Percentiles rank a stretch among this genome's conserved stretches.
phyloP scores from a whole-genome alignment of 1,140 invertebrate species.

The Eueides isabella region DNA sequence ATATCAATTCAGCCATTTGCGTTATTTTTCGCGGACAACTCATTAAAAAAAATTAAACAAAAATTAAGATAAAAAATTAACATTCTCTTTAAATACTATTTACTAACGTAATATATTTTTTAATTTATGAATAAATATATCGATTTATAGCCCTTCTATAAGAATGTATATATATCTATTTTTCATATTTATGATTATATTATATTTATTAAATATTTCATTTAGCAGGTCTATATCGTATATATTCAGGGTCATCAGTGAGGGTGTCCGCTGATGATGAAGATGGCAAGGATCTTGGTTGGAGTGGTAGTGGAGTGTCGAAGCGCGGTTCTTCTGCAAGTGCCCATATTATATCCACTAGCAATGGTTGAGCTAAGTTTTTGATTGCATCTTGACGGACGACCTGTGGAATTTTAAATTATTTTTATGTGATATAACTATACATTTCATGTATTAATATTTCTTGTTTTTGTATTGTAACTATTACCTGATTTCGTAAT shows the following conservation, averaged over 20 bases:
- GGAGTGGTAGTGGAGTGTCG: slow-evolving; percentile 54
- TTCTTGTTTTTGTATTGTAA: no score
- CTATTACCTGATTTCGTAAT: no score
- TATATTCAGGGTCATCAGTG: slow-evolving; percentile 56
- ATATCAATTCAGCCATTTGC: no score
- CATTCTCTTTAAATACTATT: no score
- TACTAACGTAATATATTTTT: no score
- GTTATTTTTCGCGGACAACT: no score
- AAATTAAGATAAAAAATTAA: no score
- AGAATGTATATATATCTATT: background rate
- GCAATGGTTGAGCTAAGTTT: slow-evolving; percentile 62
- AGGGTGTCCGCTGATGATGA: slow-evolving; percentile 68
- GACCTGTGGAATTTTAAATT: slow-evolving; percentile 51
- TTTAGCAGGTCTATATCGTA: slow-evolving; percentile 43
- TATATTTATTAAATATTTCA: slow-evolving; percentile 6
- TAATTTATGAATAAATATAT: no score
- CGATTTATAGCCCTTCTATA: background rate
- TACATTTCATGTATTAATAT: background rate
- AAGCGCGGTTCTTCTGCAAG: slow-evolving; percentile 60
- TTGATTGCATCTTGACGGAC: slow-evolving; percentile 69
- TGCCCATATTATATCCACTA: slow-evolving; percentile 69
- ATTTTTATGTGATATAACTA: no score
- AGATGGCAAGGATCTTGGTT: slow-evolving; percentile 57
- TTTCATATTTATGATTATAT: background rate
- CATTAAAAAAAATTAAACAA: no score